These are phyloP conservation scores for Acanthopagrus latus DNA, from an alignment of 2,797 vertebrate genomes.

Conservation along the genomic window DNA sequence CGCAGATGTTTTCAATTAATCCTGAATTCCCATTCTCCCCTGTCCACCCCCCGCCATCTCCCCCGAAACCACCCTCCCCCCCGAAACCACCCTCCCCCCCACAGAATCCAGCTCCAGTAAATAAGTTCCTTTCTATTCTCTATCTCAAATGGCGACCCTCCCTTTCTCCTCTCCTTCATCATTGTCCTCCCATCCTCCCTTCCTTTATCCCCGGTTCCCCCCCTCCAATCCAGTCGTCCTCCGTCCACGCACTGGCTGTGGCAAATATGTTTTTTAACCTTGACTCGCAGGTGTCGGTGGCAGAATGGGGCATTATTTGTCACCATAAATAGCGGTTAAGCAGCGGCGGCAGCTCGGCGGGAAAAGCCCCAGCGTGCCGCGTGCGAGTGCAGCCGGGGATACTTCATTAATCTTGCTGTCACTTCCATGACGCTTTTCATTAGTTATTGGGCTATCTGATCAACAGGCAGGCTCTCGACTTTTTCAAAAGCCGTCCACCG, in stretches of 20 bases:
- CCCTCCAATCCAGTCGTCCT: slow-evolving; percentile 17
- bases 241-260: slow-evolving; percentile 69
- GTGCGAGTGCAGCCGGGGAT: slow-evolving; percentile 85
- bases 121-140: slow-evolving; percentile 69
- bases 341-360: slow-evolving; percentile 82
- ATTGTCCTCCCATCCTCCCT: slow-evolving; percentile 35
- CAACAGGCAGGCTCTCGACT: slow-evolving; percentile 83
- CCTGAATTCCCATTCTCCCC: slow-evolving; percentile 74
- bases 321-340: slow-evolving; percentile 93
- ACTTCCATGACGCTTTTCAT: slow-evolving; percentile 94
- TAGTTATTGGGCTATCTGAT: slow-evolving; percentile 95
- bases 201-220: slow-evolving; percentile 15
- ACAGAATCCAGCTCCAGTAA: slow-evolving; percentile 70
- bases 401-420: slow-evolving; percentile 99
- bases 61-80: slow-evolving; percentile 27
- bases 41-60: slow-evolving; percentile 40
- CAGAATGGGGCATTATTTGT: slow-evolving; percentile 92
- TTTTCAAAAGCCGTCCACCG: slow-evolving; percentile 67
- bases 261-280: slow-evolving; percentile 92
- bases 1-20: slow-evolving; percentile 87
- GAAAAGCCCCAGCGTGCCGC: slow-evolving; percentile 84
- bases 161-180: slow-evolving; percentile 38
- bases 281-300: slow-evolving; percentile 92
- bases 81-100: slow-evolving; percentile 41
- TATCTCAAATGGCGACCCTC: slow-evolving; percentile 71